A percentile compares a stretch with the other conserved stretches of the same genome.
phyloP scores from a whole-genome alignment of 2,888 invertebrate species.

The Oegoconia quadripuncta region DNA sequence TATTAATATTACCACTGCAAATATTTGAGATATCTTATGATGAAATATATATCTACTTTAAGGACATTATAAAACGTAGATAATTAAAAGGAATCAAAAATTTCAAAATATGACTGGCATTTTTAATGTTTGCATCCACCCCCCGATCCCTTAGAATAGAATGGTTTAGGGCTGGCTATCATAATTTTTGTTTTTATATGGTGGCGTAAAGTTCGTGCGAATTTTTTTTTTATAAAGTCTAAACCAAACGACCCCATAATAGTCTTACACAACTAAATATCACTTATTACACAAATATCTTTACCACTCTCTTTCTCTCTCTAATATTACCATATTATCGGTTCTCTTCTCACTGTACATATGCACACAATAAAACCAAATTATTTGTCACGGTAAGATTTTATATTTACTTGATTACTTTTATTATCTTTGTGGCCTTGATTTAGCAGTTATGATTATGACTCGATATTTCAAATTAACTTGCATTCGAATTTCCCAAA shows the following conservation, averaged over 20 bases:
- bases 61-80: conserved; percentile 81
- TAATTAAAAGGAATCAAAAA: conserved; percentile 80
- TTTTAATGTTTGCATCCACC: conserved; percentile 63
- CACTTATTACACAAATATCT: conserved; percentile 20
- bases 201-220: conserved; percentile 37
- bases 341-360: too few relatives aligned
- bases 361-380: too few relatives aligned
- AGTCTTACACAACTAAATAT: conserved; percentile 61
- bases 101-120: conserved; percentile 75
- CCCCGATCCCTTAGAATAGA: conserved; percentile 41
- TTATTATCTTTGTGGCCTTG: too few relatives aligned
- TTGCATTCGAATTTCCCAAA: too few relatives aligned
- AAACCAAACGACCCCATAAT: conserved; percentile 29
- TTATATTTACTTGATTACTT: too few relatives aligned
- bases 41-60: conserved; percentile 80
- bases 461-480: too few relatives aligned
- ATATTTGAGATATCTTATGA: conserved; percentile 80
- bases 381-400: too few relatives aligned
- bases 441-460: too few relatives aligned
- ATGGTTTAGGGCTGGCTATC: conserved; percentile 40
- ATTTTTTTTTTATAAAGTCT: conserved; percentile 5
- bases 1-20: conserved; percentile 80
- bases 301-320: conserved; percentile 41
- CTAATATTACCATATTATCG: too few relatives aligned
- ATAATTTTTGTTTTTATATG: conserved; percentile 75